Base-by-base conservation (phyloP, 2,888 invertebrate species). In the Arctia plantaginis region DNA sequence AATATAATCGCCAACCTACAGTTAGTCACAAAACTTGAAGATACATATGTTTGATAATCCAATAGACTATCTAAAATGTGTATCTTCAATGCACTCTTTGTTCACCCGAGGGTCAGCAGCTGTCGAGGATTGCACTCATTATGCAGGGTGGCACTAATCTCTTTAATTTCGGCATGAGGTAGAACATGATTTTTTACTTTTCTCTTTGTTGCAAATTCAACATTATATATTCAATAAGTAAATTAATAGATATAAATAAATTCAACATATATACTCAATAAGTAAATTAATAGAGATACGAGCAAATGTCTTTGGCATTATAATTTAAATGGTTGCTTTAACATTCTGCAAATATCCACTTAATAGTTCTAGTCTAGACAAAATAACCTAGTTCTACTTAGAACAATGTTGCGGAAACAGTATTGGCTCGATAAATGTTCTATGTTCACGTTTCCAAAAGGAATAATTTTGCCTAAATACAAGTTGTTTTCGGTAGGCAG, bases 401-500 rank as follows among this genome's bases (percentile, higher is more conserved):
- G 41, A 73, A 51, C n/a, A 47, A 69, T 75, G 71, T 76, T 71
- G 27, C 64, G 47, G 27, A 77, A 83, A 77, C 77, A 76, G 75
- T 76, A 67, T 27, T 74, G 75, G 73, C 66, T 67, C 39, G 47
- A 64, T 71, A 69, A 77, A 79, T 77, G 70, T 79, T 80, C 72
- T 23, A 55, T 76, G 77, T 82, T 86, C 86, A 84, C 87, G 88
- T 87, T 85, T 85, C 78, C 77, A 81, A 86, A 85, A 87, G 88
- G 88, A 91, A 92, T 90, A 91, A 92, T 93, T 93, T 93, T 89
- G 89, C 88, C 89, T 92, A 92, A 93, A 92, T 89, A 89, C 90
- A 91, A 91, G 91, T 93, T 93, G 92, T 93, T 93, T 90, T 89
- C 82, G 83, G 80, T 87, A 90, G 91, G 90, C 88, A 88, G 90